Base-by-base conservation (phyloP, 2,797 vertebrate genomes). In the Myotis vivesi region DNA sequence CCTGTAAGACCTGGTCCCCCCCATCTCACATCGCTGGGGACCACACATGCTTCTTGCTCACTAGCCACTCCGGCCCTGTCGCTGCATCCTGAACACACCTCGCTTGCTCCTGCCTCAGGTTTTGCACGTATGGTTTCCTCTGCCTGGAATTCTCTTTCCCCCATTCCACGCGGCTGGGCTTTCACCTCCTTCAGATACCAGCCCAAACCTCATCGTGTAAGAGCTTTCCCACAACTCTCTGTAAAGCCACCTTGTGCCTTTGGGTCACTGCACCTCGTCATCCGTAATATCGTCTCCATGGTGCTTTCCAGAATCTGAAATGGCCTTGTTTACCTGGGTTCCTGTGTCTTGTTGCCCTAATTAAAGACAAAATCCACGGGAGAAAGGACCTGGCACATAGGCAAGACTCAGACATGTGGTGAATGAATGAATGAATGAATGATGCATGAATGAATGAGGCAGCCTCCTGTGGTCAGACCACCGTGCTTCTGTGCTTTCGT, bases 1-100 rank as follows among this genome's bases (percentile, higher is more conserved):
- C 64, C 36, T 16, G 2, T 12, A 11, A 17, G 91, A 15, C 12
- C 75, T 25, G 2, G 1, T 6, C 36, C 41, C 2, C 8, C 36
- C 0, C 12, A 30, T 62, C 8, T 12, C 49, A 0, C 36, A 1
- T 3, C 13, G 0, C 44, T 0, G 36, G 15, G 51, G 10, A 1
- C 25, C 36, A 0, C 5, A 3, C 3, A 0, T 9, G 55, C 68
- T 4, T 17, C 22, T 1, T 30, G 28, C 55, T 6, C 20, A 3
- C 10, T 3, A 0, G 53, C 72, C 33, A 2, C 22, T 13, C 25
- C 0, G 0, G 28, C 46, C 46, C 12, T 28, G 4, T 11, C 12
- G 44, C 72, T 17, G 36, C 16, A 3, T 6, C 66, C 53, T 1
- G n/a, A 25, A 13, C 55, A 12, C 44, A 20, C 20, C 16, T 8